phyloP scores from a whole-genome alignment of 2,888 invertebrate genomes.

The Sthenelais limicola region DNA sequence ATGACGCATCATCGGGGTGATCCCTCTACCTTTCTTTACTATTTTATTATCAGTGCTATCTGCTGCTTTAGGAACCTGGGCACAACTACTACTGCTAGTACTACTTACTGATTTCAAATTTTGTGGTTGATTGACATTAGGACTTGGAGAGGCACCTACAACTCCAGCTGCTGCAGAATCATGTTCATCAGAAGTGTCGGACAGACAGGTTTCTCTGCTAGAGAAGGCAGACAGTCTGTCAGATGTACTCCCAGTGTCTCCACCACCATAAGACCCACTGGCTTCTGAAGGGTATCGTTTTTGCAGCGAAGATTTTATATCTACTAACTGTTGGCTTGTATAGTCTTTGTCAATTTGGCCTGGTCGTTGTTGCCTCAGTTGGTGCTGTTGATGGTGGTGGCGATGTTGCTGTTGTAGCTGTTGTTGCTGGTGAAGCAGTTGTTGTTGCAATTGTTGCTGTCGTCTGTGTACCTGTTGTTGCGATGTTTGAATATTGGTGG shows the following conservation, averaged over 20 bases:
- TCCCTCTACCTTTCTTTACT: too few species aligned
- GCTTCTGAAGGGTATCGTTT: neutral
- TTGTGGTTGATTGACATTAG: too few species aligned
- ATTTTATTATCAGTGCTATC: too few species aligned
- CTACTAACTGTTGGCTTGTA: conserved; percentile 30
- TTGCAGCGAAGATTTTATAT: neutral
- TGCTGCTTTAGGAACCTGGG: too few species aligned
- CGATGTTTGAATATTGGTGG: neutral
- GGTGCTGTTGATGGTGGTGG: neutral
- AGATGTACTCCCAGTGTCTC: neutral
- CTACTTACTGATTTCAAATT: too few species aligned
- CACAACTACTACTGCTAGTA: too few species aligned
- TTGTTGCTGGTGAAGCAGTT: neutral
- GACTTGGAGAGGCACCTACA: too few species aligned
- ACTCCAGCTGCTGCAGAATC: too few species aligned
- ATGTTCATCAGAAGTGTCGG: conserved; percentile 24
- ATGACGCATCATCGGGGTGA: too few species aligned
- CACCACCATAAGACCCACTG: too few species aligned
- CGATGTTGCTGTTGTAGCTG: neutral
- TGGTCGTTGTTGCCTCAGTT: neutral
- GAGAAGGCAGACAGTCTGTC: conserved; percentile 5
- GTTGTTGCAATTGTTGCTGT: too few species aligned
- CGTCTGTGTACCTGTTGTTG: too few species aligned
- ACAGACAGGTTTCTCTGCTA: conserved; percentile 12
- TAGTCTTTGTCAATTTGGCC: neutral